A percentile compares a stretch with the other conserved stretches of the same genome.
These are phyloP conservation scores for Lamellibrachia satsuma DNA, from an alignment of 2,888 invertebrate genomes.

Conservation along the genomic window DNA sequence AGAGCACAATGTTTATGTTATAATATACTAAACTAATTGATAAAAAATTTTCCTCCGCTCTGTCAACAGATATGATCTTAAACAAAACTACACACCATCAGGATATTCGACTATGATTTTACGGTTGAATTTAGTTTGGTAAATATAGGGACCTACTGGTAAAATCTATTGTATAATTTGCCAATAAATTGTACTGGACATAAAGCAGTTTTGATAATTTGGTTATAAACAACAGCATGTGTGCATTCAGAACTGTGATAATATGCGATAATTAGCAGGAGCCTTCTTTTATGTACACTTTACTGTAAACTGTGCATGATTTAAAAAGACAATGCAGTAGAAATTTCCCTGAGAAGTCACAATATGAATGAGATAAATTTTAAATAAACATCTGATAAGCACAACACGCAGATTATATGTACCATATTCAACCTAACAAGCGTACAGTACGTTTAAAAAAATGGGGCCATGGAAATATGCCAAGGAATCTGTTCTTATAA, in stretches of 20 bases:
- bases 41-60: background rate
- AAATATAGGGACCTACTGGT: background rate
- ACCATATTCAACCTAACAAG: constrained; percentile 77
- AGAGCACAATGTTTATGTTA: no score
- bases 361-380: background rate
- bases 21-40: background rate
- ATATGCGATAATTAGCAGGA: background rate
- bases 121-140: background rate
- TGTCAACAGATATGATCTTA: background rate
- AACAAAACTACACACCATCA: background rate
- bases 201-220: background rate
- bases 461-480: no score
- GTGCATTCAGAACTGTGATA: background rate
- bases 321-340: background rate
- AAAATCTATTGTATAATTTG: no score
- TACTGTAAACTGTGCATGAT: background rate
- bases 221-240: background rate
- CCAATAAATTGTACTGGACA: background rate
- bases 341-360: background rate
- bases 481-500: no score
- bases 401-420: background rate
- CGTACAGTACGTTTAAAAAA: no score
- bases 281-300: background rate
- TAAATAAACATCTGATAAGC: background rate
- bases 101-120: no score